Percentiles rank a stretch among this genome's conserved stretches.
Evolutionary conservation across 1,140 invertebrate species (phyloP).

Genomic region (Coelopa frigida): DNA sequence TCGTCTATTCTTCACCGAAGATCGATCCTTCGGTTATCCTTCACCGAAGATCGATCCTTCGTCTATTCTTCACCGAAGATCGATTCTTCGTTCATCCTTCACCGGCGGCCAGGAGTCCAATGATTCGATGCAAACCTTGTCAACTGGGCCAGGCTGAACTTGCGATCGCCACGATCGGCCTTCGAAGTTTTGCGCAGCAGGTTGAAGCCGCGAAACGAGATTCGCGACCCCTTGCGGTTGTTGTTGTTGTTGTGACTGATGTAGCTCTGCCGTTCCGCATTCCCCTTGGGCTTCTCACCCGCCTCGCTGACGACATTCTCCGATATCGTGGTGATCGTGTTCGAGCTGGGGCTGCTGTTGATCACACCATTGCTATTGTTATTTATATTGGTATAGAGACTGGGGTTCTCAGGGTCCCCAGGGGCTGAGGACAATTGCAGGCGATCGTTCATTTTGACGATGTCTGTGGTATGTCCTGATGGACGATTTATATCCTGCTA

Average conservation of each 20-base stretch:
- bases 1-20: no score
- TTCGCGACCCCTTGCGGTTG: slow-evolving; percentile 8
- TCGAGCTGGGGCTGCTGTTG: neutral
- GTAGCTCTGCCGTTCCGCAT: neutral
- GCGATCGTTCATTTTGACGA: slow-evolving; percentile 8
- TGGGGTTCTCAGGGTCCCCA: neutral
- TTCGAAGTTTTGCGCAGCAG: slow-evolving; percentile 25
- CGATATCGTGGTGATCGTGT: slow-evolving; percentile 6
- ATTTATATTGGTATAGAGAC: neutral
- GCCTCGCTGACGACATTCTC: neutral
- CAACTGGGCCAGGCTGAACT: slow-evolving; percentile 40
- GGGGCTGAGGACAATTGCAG: slow-evolving; percentile 38
- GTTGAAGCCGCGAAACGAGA: slow-evolving; percentile 35
- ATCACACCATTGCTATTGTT: neutral
- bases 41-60: no score
- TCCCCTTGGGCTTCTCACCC: no score
- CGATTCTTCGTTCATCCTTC: no score
- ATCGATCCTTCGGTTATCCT: no score
- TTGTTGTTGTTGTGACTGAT: slow-evolving; percentile 6
- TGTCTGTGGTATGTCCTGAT: no score
- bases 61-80: no score
- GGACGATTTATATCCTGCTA: no score
- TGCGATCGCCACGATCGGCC: slow-evolving; percentile 27
- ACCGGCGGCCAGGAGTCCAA: no score
- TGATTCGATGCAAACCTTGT: no score